Evolutionary conservation across 2,113 vertebrate species (phyloP), one percentile per base, ranked within the genome.

Genomic region (Silurus asotus): DNA sequence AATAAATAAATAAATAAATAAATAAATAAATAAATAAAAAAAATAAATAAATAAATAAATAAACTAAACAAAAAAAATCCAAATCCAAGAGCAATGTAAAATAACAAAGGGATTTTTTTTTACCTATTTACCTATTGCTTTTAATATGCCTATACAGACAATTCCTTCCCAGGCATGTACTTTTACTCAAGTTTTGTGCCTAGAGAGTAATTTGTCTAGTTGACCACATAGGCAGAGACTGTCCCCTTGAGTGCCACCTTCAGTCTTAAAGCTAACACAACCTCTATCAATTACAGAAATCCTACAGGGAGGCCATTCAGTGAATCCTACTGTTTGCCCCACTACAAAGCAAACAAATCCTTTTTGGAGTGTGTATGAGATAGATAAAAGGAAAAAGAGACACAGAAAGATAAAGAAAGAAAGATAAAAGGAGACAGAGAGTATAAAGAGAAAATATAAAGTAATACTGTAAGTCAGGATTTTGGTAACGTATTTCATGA

Each of bases 241-340:
- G 61, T 81, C 55, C 77, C 48, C 65, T 55, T 28, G 76, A 80
- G 84, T 84, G 56, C 70, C 58, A 84, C 72, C n/a, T 49, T 84
- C 55, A 84, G 74, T 51, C 75, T 65, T 79, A 78, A 67, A 65
- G 25, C 59, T 56, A 78, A 78, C 55, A 65, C 59, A 67, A 65
- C 74, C 74, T 67, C 61, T 67, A 78, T 56, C 61, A 78, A 56
- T 78, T 83, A 76, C 80, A 62, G 23, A 70, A 80, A 77, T 61
- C 48, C 48, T 72, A 59, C 55, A 23, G 76, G 53, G 62, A 79
- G 83, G 55, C 61, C 55, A 72, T 7, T 53, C 62, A 49, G 61
- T 70, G 69, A 75, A 82, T 23, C 79, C 62, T 48, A 13, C 79
- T 59, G 58, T 81, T 84, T 84, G 75, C 76, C 58, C 75, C 48